phyloP scores from a whole-genome alignment of 2,113 vertebrate species.

The Cathartes aura region DNA sequence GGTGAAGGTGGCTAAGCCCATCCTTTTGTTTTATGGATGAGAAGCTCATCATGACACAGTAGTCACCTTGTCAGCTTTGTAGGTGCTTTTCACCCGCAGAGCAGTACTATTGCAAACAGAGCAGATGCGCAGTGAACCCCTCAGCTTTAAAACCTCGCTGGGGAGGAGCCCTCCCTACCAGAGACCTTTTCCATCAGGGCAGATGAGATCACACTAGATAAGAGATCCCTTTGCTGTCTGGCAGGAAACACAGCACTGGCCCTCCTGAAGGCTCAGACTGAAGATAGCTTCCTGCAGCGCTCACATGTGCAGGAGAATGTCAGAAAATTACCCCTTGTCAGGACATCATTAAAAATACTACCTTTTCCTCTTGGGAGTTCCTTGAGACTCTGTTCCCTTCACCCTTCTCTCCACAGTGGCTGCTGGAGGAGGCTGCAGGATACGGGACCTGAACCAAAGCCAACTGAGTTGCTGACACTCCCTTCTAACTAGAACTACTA shows the following conservation, averaged over 20 bases:
- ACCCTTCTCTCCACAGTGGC: neutral
- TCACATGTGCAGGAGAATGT: neutral
- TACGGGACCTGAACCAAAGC: neutral
- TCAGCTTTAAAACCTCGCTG: neutral
- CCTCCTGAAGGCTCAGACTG: neutral
- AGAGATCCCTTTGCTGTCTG: neutral
- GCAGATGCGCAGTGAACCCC: neutral
- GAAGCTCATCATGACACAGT: neutral
- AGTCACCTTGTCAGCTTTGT: neutral
- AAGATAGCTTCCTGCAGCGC: neutral
- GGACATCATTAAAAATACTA: neutral
- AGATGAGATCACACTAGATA: neutral
- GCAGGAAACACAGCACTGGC: neutral
- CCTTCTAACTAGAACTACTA: neutral
- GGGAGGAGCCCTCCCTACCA: neutral
- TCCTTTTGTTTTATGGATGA: neutral
- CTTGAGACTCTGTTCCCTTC: neutral
- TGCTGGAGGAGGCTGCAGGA: neutral
- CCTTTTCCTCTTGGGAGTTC: neutral
- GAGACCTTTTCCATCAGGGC: neutral
- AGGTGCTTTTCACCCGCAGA: neutral
- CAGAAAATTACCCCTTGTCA: slow-evolving; percentile 13
- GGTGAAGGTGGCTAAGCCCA: neutral
- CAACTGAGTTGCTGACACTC: neutral
- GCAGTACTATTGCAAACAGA: neutral